A percentile compares a stretch with the other conserved stretches of the same genome.
These are phyloP conservation scores for Platynereis dumerilii DNA, from an alignment of 2,888 invertebrate genomes.

Conservation along the genomic window DNA sequence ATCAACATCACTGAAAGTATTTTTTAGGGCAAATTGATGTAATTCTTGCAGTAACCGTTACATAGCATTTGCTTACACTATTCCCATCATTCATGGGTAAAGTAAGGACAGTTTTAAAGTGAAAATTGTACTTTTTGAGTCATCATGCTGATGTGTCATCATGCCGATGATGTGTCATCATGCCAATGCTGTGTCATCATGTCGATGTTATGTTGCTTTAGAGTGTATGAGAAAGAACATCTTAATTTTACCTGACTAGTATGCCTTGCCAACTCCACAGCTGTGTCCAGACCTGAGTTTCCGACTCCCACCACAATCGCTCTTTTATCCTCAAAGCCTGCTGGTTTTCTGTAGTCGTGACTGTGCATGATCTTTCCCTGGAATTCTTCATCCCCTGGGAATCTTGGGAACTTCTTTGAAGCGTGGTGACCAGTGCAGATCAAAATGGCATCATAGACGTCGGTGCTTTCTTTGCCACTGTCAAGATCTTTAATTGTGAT, in stretches of 20 bases:
- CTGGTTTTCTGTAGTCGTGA: slow-evolving; percentile 16
- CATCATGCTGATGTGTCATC: no score
- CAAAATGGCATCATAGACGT: slow-evolving; percentile 1
- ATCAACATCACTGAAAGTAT: no score
- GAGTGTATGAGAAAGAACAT: no score
- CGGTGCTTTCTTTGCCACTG: neutral
- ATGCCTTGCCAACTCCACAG: slow-evolving; percentile 61
- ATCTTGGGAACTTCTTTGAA: neutral
- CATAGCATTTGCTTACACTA: no score
- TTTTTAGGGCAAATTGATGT: no score
- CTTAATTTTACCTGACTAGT: slow-evolving; percentile 59
- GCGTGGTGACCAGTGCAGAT: slow-evolving; percentile 7
- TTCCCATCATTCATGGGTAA: no score
- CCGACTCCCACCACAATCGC: slow-evolving; percentile 66
- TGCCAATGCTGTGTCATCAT: no score
- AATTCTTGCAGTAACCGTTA: no score
- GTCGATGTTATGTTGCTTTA: no score
- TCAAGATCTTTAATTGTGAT: neutral
- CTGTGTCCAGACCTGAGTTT: slow-evolving; percentile 65
- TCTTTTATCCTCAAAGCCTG: slow-evolving; percentile 52
- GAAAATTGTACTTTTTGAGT: no score
- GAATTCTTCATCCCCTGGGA: neutral
- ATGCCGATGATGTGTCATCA: no score
- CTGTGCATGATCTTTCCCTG: slow-evolving; percentile 2
- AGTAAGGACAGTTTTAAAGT: no score